A percentile compares a stretch with the other conserved stretches of the same genome.
Evolutionary conservation across 1,140 invertebrate species (phyloP).

Genomic region (Onthophagus taurus): DNA sequence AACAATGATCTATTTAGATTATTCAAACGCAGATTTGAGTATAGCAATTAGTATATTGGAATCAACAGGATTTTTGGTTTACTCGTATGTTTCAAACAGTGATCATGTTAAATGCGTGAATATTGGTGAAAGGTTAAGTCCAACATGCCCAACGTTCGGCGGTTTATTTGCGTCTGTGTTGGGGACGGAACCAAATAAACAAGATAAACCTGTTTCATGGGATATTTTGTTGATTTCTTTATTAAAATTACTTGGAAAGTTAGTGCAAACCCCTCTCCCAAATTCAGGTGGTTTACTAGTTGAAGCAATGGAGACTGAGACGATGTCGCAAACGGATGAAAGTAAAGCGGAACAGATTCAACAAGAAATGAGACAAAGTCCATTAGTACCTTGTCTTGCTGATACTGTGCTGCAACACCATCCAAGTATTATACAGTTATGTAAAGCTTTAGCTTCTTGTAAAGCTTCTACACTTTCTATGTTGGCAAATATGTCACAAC

Average conservation of each 20-base stretch:
- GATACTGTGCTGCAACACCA: slow-evolving; percentile 68
- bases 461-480: slow-evolving; percentile 56
- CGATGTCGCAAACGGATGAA: slow-evolving; percentile 62
- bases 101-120: slow-evolving; percentile 46
- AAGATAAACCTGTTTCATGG: slow-evolving; percentile 50
- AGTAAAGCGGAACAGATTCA: slow-evolving; percentile 63
- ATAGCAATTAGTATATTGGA: slow-evolving; percentile 66
- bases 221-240: slow-evolving; percentile 59
- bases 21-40: slow-evolving; percentile 56
- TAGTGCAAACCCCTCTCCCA: slow-evolving; percentile 59
- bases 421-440: slow-evolving; percentile 70
- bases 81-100: slow-evolving; percentile 48
- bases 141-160: slow-evolving; percentile 45
- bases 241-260: slow-evolving; percentile 52
- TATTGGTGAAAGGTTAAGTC: slow-evolving; percentile 36
- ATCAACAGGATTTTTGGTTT: slow-evolving; percentile 52
- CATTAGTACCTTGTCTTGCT: slow-evolving; percentile 53
- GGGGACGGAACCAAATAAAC: slow-evolving; percentile 46
- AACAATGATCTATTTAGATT: slow-evolving; percentile 55
- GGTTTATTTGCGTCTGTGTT: slow-evolving; percentile 59
- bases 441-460: slow-evolving; percentile 62
- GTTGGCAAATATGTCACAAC: slow-evolving; percentile 36
- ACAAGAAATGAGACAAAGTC: slow-evolving; percentile 33
- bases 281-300: slow-evolving; percentile 26
- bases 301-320: slow-evolving; percentile 30